A percentile compares a stretch with the other conserved stretches of the same genome.
Evolutionary conservation across 1,140 invertebrate genomes (phyloP).

Genomic region (Hyles euphorbiae): DNA sequence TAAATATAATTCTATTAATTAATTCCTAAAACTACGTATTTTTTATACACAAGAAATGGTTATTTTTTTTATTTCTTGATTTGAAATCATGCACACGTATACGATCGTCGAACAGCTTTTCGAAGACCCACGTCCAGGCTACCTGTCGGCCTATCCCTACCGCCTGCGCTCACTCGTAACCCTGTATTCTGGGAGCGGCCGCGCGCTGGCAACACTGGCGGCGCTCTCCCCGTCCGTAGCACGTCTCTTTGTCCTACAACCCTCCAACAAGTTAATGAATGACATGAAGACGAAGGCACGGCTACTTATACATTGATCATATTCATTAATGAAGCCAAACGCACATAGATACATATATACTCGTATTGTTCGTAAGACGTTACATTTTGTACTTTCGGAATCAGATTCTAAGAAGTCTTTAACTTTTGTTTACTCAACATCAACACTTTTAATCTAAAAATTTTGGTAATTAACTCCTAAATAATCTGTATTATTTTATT

Average conservation of each 20-base stretch:
- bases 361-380: conserved; percentile 57
- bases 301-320: conserved; percentile 66
- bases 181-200: conserved; percentile 40
- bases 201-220: conserved; percentile 21
- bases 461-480: conserved; percentile 66
- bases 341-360: conserved; percentile 64
- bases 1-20: conserved; percentile 72
- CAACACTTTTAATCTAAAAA: conserved; percentile 59
- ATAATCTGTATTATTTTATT: conserved; percentile 63
- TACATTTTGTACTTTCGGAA: conserved; percentile 70
- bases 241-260: too few species aligned
- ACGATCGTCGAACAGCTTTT: conserved; percentile 62
- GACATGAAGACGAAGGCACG: conserved; percentile 68
- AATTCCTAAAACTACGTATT: conserved; percentile 67
- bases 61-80: conserved; percentile 54
- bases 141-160: conserved; percentile 32
- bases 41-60: conserved; percentile 64
- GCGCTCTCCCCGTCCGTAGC: conserved; percentile 18
- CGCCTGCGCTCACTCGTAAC: conserved; percentile 32
- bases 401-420: conserved; percentile 72
- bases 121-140: conserved; percentile 49
- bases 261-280: conserved; percentile 17
- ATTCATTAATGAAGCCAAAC: conserved; percentile 64
- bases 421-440: conserved; percentile 60
- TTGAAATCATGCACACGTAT: conserved; percentile 68